Conservation (phyloP, 2,797 vertebrate species). For the Erethizon dorsatum region DNA sequence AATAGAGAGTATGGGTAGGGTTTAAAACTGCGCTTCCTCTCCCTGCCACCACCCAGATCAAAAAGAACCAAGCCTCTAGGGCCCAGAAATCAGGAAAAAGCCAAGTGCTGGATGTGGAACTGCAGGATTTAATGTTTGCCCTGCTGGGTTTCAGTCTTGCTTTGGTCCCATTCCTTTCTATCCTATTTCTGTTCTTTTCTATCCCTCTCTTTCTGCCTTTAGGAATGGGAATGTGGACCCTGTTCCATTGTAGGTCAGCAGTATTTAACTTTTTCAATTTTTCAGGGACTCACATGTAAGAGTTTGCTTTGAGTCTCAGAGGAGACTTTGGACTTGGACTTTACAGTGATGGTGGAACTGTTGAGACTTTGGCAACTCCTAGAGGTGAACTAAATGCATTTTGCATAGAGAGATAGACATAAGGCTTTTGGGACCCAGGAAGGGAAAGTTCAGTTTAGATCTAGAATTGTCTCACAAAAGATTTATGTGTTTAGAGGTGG, state of each 20-base stretch:
- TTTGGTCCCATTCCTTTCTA: not conserved
- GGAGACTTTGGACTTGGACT: not conserved
- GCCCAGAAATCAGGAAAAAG: not conserved
- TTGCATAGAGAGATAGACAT: not conserved
- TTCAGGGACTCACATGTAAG: not conserved
- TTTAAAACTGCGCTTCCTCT: not conserved
- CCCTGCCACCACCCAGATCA: not conserved
- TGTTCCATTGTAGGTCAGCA: not conserved
- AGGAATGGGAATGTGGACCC: not conserved
- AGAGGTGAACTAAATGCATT: not conserved
- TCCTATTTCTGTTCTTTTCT: not conserved
- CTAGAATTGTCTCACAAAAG: not conserved
- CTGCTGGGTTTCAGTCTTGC: not conserved
- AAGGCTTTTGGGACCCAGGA: not conserved
- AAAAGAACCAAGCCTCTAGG: rapidly evolving
- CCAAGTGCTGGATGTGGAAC: not conserved
- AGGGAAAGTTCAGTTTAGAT: not conserved
- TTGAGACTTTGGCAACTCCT: not conserved
- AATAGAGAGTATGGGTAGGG: not conserved
- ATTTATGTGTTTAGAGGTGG: not conserved
- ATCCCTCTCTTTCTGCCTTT: not conserved
- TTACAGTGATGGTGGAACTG: not conserved
- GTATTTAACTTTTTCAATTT: not conserved
- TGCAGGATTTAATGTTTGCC: not conserved
- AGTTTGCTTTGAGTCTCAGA: not conserved